Evolutionary conservation across 2,888 invertebrate genomes (phyloP).

Genomic region (Coronaproctus castanopsis): DNA sequence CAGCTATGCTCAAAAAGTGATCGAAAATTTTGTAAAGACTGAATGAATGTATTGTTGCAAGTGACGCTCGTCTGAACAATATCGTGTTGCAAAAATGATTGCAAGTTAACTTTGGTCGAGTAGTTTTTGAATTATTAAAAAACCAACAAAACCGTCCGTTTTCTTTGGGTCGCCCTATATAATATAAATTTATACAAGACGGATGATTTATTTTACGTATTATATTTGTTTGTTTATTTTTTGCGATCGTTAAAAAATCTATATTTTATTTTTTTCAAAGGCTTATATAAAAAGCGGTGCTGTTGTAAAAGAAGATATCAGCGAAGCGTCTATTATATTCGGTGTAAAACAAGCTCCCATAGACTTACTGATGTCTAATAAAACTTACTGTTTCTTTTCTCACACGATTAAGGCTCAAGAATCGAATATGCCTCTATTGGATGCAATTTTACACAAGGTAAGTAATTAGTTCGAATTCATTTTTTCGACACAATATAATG

Average conservation of each 20-base stretch:
- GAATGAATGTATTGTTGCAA: too few relatives aligned
- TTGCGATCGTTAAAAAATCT: not conserved
- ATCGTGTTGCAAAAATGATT: not conserved
- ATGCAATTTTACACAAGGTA: conserved; percentile 81
- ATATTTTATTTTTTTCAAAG: too few relatives aligned
- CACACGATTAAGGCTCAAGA: conserved; percentile 99
- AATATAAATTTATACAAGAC: not conserved
- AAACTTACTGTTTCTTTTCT: conserved; percentile 96
- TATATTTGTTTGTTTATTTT: too few relatives aligned
- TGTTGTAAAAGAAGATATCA: conserved; percentile 82
- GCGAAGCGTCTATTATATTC: conserved; percentile 86
- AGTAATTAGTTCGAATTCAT: not conserved
- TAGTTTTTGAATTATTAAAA: too few relatives aligned
- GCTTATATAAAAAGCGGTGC: conserved; percentile 85
- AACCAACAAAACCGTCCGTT: too few relatives aligned
- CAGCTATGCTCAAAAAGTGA: too few relatives aligned
- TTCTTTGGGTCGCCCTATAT: too few relatives aligned
- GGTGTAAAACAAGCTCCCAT: conserved; percentile 87
- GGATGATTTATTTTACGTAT: too few relatives aligned
- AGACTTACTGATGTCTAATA: conserved; percentile 78
- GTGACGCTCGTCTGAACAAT: too few relatives aligned
- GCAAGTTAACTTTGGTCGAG: not conserved
- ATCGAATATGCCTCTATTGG: conserved; percentile 89
- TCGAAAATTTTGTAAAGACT: too few relatives aligned
- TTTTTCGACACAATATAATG: not conserved